Evolutionary conservation across 64 coral and sea anemone species (phyloP), one percentile per base, ranked within the genome.

Genomic region (Astreopora myriophthalma): DNA sequence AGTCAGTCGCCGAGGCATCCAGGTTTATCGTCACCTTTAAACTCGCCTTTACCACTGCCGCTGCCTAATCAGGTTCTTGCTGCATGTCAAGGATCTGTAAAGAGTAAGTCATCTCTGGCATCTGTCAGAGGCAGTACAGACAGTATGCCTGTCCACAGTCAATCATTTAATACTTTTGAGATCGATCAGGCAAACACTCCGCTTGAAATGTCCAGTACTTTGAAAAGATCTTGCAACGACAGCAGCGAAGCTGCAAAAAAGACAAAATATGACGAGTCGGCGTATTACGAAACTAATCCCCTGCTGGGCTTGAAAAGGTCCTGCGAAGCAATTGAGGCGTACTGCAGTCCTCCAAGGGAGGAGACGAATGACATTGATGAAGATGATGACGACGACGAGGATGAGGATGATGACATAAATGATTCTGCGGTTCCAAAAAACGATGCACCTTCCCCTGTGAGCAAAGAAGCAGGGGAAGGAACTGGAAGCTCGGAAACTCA

Each of bases 291-390:
- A 67, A 63, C 91, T 34, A 89, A 97, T 88, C 95, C 95, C 35
- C 80, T 97, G 20, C 65, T 97, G 23, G 95, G 95, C 36, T 89
- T 97, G 91, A 97, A 97, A 67, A 89, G 95, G 30, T 97, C 95
- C 11, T 97, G 95, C 91, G 95, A 97, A 80, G 95, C 95, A 17
- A 97, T 97, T 64, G 95, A 97, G 69, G 95, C 93, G 1, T 97
- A 94, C 27, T 82, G 91, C 46, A 92, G 87, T 74, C 91, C 88
- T 4, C 71, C 57, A 36, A 44, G 86, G 10, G 74, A 94, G 63
- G 80, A 49, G 3, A 51, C 38, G 60, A 34, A 69, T 57, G 67
- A 63, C 51, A 35, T 26, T 69, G 83, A 79, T 31, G 84, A 79
- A 29, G 92, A 76, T 12, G 94, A 61, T 32, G 84, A 90, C n/a